phyloP scores from a whole-genome alignment of 2,113 vertebrate genomes.

The Prionailurus bengalensis region DNA sequence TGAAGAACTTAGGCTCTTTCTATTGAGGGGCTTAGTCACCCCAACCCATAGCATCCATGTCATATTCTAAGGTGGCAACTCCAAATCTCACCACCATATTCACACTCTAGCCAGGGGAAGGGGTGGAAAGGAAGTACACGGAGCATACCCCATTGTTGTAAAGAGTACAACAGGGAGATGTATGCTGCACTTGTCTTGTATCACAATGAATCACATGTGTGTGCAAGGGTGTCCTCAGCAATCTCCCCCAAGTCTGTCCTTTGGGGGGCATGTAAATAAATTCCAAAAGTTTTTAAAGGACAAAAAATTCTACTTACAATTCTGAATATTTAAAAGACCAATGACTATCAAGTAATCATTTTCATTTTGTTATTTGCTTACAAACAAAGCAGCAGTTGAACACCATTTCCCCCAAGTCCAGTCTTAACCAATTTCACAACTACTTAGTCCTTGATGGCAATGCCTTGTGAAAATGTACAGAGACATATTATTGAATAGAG shows the following conservation, averaged over 20 bases:
- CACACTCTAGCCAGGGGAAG: neutral
- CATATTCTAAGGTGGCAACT: neutral
- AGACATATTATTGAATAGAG: neutral
- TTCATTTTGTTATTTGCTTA: neutral
- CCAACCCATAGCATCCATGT: too few relatives aligned
- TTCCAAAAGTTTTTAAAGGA: neutral
- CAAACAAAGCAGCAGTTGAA: neutral
- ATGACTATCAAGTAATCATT: neutral
- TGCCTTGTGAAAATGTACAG: neutral
- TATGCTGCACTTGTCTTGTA: neutral
- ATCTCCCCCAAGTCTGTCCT: neutral
- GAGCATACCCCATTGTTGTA: neutral
- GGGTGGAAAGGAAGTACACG: rapidly evolving
- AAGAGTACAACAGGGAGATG: neutral
- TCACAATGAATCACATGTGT: neutral
- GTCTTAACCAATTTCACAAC: neutral
- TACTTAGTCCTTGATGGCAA: neutral
- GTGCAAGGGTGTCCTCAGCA: rapidly evolving
- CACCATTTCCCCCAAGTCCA: neutral
- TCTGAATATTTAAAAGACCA: neutral
- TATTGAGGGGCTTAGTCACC: neutral
- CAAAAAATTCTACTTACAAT: neutral
- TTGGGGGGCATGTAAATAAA: neutral
- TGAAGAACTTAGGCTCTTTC: neutral
- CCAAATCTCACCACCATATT: neutral